Base-by-base conservation (phyloP, 2,888 invertebrate genomes). In the Phaedon cochleariae region DNA sequence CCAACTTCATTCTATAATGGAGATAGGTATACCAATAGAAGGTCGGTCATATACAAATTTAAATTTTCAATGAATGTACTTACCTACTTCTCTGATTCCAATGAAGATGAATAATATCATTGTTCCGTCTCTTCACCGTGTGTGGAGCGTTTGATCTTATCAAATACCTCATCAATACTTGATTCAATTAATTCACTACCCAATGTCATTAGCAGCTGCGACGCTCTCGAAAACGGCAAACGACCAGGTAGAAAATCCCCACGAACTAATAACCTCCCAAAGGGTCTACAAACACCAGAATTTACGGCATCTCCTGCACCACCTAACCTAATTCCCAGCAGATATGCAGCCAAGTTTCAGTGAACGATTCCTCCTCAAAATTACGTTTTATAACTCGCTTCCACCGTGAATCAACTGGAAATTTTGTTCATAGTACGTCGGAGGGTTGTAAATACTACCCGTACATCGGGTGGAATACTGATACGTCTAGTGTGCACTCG, bases 391-490 rank as follows among this genome's bases (percentile, higher is more conserved):
- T 60, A 60, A 60, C 64, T 58, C 60, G 64, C 59, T 52, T 58
- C 34, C 21, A 20, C 59, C 46, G 59, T 65, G 65, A 65, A 65
- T 68, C 65, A 53, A 34, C 18, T n/a, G 21, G 53, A 58, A 65
- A 68, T 68, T 68, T 68, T 65, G 58, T 68, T 63, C 63, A 68
- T 68, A 60, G 65, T 37, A 41, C 68, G 45, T 58, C 62, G 21
- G 68, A 63, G 68, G 45, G 58, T 37, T 60, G 65, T 64, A 64
- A 64, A 64, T 64, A 64, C 52, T 49, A 34, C 55, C 60, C 26
- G 41, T 21, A 59, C 18, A 29, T 41, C 51, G 55, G 26, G 48
- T 15, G 54, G 64, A 64, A 64, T 64, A 60, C 64, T 52, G 51
- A 63, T 63, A 49, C 31, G 45, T 6, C 18, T 12, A 15, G n/a